phyloP scores from a whole-genome alignment of 2,113 vertebrate species.

The Mus spicilegus region DNA sequence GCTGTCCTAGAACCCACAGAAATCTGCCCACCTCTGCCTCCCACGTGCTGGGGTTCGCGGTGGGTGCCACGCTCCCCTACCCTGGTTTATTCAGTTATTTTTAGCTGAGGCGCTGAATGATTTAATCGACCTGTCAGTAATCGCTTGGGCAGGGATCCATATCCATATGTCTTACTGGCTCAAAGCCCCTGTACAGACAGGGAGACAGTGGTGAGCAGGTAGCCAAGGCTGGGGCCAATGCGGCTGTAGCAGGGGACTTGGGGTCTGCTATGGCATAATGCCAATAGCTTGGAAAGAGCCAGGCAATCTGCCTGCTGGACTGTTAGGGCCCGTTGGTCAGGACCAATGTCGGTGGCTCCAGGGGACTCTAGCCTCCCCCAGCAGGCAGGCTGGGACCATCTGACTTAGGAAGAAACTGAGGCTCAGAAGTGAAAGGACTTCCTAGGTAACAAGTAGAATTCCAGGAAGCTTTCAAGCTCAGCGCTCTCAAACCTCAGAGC shows the following conservation, averaged over 20 bases:
- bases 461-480: not conserved
- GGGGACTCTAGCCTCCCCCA: not conserved
- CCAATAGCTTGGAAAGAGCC: not conserved
- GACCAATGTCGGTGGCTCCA: not conserved
- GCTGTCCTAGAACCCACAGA: not conserved
- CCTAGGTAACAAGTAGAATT: not conserved
- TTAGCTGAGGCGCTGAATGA: not conserved
- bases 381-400: not conserved
- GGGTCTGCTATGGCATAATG: not conserved
- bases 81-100: not conserved
- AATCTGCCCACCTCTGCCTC: not conserved
- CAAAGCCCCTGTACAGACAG: not conserved
- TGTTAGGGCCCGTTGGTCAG: not conserved
- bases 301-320: not conserved
- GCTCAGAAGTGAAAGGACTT: not conserved
- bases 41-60: not conserved
- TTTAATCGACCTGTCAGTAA: not conserved
- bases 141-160: not conserved
- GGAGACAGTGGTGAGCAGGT: not conserved
- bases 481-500: not conserved
- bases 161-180: not conserved
- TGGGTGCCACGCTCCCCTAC: no score
- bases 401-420: constrained; percentile 4
- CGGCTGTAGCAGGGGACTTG: not conserved
- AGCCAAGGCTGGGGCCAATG: not conserved